phyloP scores from a whole-genome alignment of 2,797 vertebrate genomes.

The Trichosurus vulpecula region DNA sequence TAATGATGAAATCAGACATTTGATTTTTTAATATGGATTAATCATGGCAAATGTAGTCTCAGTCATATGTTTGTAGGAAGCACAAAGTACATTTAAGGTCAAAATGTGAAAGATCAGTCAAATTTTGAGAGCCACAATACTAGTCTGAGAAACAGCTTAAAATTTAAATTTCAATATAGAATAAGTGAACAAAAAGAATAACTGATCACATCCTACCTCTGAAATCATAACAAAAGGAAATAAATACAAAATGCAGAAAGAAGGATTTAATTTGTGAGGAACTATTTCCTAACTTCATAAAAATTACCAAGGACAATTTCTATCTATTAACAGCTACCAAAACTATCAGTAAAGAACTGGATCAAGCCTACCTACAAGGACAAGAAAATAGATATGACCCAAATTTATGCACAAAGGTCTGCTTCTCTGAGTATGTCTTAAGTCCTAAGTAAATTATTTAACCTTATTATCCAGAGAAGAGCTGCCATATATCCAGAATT shows the following conservation, averaged over 20 bases:
- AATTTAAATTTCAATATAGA: background rate
- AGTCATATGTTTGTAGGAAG: background rate
- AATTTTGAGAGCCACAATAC: background rate
- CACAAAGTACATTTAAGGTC: background rate
- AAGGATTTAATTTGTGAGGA: background rate
- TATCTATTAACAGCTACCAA: background rate
- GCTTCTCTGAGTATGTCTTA: background rate
- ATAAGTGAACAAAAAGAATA: background rate
- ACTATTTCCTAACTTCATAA: background rate
- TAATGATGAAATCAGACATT: background rate
- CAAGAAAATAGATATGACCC: background rate
- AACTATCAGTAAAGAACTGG: background rate
- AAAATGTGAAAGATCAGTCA: background rate
- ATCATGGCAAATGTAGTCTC: background rate
- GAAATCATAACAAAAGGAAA: background rate
- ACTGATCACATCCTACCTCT: background rate
- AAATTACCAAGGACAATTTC: background rate
- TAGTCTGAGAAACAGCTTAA: background rate
- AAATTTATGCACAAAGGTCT: background rate
- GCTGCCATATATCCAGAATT: background rate
- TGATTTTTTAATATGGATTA: background rate
- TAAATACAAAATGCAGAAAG: background rate
- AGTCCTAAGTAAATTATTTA: background rate
- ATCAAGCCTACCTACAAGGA: background rate
- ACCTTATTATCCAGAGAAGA: background rate